These are phyloP conservation scores for Brachirus orientalis DNA, from an alignment of 2,113 vertebrate species.

Conservation along the genomic window DNA sequence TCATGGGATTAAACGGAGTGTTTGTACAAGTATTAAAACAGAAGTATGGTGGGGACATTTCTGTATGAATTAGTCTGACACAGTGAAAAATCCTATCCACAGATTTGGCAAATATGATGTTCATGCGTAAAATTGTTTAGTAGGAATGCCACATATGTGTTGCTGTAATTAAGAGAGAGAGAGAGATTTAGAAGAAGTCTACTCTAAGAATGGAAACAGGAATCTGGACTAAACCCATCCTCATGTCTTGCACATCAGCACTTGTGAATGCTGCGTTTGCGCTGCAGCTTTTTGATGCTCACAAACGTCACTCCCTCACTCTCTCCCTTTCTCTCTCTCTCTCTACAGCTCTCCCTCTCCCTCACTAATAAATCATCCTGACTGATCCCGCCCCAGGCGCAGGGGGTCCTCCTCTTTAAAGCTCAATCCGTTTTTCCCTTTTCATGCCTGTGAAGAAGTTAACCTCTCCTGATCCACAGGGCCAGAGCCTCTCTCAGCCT, in stretches of 20 bases:
- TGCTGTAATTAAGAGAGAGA: neutral
- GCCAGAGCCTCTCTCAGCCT: slow-evolving; percentile 68
- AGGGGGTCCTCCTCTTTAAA: slow-evolving; percentile 83
- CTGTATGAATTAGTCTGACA: too few species aligned
- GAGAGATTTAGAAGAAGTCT: neutral
- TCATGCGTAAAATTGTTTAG: neutral
- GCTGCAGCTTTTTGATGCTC: slow-evolving; percentile 67
- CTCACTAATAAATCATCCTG: slow-evolving; percentile 82
- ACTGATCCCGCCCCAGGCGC: slow-evolving; percentile 76
- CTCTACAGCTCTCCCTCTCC: slow-evolving; percentile 20
- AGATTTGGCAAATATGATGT: too few species aligned
- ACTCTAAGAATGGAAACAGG: neutral
- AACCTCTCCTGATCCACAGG: slow-evolving; percentile 80
- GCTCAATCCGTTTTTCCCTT: slow-evolving; percentile 78
- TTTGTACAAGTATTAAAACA: slow-evolving; percentile 3
- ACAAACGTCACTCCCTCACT: slow-evolving; percentile 45
- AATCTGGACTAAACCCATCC: slow-evolving; percentile 48
- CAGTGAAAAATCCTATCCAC: too few species aligned
- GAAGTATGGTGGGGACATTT: neutral
- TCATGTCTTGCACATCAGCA: slow-evolving; percentile 66
- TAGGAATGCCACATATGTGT: neutral
- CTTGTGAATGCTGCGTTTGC: slow-evolving; percentile 68
- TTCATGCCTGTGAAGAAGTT: slow-evolving; percentile 82
- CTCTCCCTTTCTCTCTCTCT: slow-evolving; percentile 23
- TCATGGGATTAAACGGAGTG: neutral